A percentile compares a stretch with the other conserved stretches of the same genome.
Conservation (phyloP, 2,113 vertebrate genomes). For the Hirundichthys speculiger region DNA sequence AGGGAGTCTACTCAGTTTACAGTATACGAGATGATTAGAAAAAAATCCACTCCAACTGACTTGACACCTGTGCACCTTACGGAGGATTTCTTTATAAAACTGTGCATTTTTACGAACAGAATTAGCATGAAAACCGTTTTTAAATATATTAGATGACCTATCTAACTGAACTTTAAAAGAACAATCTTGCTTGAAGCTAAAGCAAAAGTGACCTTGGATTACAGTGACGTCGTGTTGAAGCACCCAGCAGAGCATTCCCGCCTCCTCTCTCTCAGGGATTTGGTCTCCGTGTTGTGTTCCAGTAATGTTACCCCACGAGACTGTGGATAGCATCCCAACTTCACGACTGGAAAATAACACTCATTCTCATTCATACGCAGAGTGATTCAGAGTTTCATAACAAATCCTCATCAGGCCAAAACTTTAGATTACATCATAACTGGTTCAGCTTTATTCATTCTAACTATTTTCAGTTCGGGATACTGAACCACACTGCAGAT, state of each 20-base stretch:
- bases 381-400: conserved; percentile 48
- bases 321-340: conserved; percentile 38
- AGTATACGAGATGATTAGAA: too few relatives aligned
- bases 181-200: conserved; percentile 17
- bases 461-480: background rate
- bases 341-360: conserved; percentile 56
- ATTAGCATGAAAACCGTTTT: background rate
- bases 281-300: conserved; percentile 57
- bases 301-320: conserved; percentile 51
- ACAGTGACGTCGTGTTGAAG: conserved; percentile 24
- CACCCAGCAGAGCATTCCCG: conserved; percentile 33
- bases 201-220: conserved; percentile 20
- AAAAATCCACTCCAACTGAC: too few relatives aligned
- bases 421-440: conserved; percentile 18
- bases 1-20: too few relatives aligned
- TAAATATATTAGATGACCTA: background rate
- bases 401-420: conserved; percentile 28
- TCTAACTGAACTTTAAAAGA: conserved; percentile 20
- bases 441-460: conserved; percentile 8
- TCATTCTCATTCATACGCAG: conserved; percentile 35
- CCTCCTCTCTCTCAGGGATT: conserved; percentile 50
- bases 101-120: background rate
- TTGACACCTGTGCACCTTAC: background rate
- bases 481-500: background rate
- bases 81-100: background rate